Base-by-base conservation (phyloP, 2,888 invertebrate species). In the Dione vanillae region DNA sequence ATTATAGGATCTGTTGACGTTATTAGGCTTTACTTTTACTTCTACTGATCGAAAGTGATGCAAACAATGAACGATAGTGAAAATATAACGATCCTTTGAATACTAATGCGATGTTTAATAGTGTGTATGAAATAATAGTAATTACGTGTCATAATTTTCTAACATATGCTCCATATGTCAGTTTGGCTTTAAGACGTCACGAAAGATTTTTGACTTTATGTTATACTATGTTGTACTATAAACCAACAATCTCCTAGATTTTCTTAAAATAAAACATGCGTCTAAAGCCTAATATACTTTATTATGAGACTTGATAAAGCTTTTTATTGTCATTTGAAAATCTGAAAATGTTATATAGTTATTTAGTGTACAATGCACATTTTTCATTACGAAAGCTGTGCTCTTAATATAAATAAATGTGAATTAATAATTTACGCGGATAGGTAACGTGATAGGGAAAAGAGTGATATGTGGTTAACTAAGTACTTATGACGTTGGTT, bases 1-100 rank as follows among this genome's bases (percentile, higher is more conserved):
- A 49, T 49, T 56, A 40, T 40, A 40, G 10, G 16, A 37, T 40
- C 20, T 20, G n/a, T 27, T 20, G 19, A 14, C 43, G 20, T 35
- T 27, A 61, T 20, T 27, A 45, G 27, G n/a, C 8, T 37, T 68
- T 54, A 62, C 45, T 51, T 71, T 59, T 67, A 41, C 12, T 11
- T 5, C 45, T 51, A 52, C 11, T 64, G 56, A 64, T 61, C 91
- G 92, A 92, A 92, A 92, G 92, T 88, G 85, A 82, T 71, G 78
- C 72, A 80, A 79, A 88, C 87, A 89, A 88, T 89, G 85, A 91
- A 90, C 84, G 92, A 92, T 89, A 92, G 92, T 92, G 92, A 92
- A 92, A 92, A 87, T 84, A 77, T 74, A 70, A 49, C 74, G 80
- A 82, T 70, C 73, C 69, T 67, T 62, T 78, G 92, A 84, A 92